phyloP scores from a whole-genome alignment of 2,888 invertebrate species.

The Mythimna lalbum region DNA sequence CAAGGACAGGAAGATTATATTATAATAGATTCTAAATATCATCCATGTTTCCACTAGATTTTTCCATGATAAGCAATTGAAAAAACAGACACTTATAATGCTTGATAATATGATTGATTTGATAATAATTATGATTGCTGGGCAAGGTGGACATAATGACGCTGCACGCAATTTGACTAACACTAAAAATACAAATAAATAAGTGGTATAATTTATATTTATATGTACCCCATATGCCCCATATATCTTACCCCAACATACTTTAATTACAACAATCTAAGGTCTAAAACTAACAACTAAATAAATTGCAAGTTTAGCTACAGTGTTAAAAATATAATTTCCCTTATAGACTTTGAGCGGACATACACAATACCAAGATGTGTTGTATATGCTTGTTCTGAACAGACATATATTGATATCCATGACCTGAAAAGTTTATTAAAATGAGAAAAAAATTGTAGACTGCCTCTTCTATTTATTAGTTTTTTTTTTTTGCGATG shows the following conservation, averaged over 20 bases:
- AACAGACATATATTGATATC: conserved; percentile 85
- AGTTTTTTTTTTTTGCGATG: too few species aligned
- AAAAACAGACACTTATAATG: not conserved
- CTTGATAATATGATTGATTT: not conserved
- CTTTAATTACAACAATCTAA: conserved; percentile 37
- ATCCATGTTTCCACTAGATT: not conserved
- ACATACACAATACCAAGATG: conserved; percentile 87
- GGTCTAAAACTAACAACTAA: conserved; percentile 32
- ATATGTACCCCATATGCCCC: too few species aligned
- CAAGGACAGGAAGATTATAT: too few species aligned
- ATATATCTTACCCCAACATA: too few species aligned
- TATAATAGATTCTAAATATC: not conserved
- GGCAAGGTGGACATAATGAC: too few species aligned
- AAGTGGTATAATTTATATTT: too few species aligned
- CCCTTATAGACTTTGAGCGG: conserved; percentile 38
- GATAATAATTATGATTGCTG: too few species aligned
- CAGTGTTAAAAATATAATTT: conserved; percentile 26
- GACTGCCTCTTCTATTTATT: not conserved
- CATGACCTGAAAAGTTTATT: conserved; percentile 78
- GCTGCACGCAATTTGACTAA: too few species aligned
- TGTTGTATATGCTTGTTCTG: conserved; percentile 76
- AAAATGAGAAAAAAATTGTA: conserved; percentile 6
- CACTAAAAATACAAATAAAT: too few species aligned
- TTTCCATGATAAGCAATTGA: not conserved
- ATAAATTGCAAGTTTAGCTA: conserved; percentile 62